Evolutionary conservation across 2,797 vertebrate genomes (phyloP), one percentile per base, ranked within the genome.

Genomic region (Etheostoma nigrum): DNA sequence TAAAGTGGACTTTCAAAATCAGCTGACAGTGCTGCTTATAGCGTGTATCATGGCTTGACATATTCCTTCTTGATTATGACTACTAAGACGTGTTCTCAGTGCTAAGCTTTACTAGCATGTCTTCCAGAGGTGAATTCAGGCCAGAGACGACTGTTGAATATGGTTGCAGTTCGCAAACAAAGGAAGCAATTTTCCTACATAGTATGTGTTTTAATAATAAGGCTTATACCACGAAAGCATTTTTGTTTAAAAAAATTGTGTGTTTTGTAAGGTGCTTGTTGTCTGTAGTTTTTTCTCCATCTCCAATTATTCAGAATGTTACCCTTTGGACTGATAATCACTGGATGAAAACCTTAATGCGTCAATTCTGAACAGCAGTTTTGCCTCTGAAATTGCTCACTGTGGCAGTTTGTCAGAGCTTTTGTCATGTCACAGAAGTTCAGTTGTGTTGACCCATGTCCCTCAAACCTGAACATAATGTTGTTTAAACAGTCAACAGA

Each of bases 71-170:
- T 75, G n/a, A 4, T 11, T 65, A 44, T 23, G 21, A 49, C 36
- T 40, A 13, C 6, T 25, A 9, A 51, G 5, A 4, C 13, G 0
- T 30, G 16, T 27, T 42, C 3, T 15, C 19, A 8, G 4, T 23
- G 5, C 1, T n/a, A 11, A 12, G 23, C 36, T 45, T 27, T 4
- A 14, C 55, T 51, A 45, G 13, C 49, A 27, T 67, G 48, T 70
- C 57, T 61, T 33, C 33, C 51, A 27, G 67, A 25, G 81, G 79
- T 78, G 4, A 83, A 18, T 36, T 84, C 55, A 79, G 89, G 77
- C 53, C 79, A 33, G 65, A 48, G 48, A 18, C 21, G 47, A 62
- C 63, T 70, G 72, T 74, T 73, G 12, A 47, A 40, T 53, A 6
- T 63, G 67, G 10, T 53, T 57, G 2, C 30, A 42, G 23, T 70